A percentile compares a stretch with the other conserved stretches of the same genome.
phyloP scores from a whole-genome alignment of 2,888 invertebrate species.

The Conops quadrifasciatus region DNA sequence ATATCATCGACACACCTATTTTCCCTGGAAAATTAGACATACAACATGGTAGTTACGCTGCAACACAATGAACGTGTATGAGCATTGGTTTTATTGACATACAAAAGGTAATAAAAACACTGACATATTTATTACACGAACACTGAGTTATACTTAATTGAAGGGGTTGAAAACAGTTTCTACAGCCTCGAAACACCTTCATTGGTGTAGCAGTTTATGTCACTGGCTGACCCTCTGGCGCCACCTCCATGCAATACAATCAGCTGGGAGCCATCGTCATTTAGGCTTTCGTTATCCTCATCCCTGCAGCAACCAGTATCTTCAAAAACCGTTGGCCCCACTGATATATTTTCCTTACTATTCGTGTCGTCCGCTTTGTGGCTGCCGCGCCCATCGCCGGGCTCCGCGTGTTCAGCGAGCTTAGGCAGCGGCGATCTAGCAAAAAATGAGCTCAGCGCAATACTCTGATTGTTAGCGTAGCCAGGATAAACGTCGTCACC shows the following conservation, averaged over 20 bases:
- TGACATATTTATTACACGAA: too few relatives aligned
- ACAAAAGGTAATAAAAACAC: too few relatives aligned
- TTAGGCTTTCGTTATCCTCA: constrained; percentile 37
- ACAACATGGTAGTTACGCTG: too few relatives aligned
- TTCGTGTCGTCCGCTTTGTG: not conserved
- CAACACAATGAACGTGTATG: too few relatives aligned
- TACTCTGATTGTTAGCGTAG: constrained; percentile 46
- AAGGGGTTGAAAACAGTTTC: not conserved
- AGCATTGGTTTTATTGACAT: too few relatives aligned
- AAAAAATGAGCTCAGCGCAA: constrained; percentile 42
- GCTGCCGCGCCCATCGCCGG: not conserved
- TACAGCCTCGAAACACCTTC: constrained; percentile 57
- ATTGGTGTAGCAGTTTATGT: constrained; percentile 52
- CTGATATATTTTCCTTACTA: constrained; percentile 23
- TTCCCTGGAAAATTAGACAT: too few relatives aligned
- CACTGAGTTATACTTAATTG: too few relatives aligned
- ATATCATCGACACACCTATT: too few relatives aligned
- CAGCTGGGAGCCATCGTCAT: constrained; percentile 40
- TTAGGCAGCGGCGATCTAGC: constrained; percentile 39
- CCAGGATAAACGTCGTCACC: constrained; percentile 43
- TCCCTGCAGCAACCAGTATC: constrained; percentile 22
- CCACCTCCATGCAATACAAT: constrained; percentile 38
- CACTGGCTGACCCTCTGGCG: constrained; percentile 34
- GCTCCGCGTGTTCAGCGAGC: constrained; percentile 36
- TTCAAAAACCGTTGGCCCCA: constrained; percentile 40